These are phyloP conservation scores for Altica lythri DNA, from an alignment of 2,888 invertebrate species.

Conservation along the genomic window DNA sequence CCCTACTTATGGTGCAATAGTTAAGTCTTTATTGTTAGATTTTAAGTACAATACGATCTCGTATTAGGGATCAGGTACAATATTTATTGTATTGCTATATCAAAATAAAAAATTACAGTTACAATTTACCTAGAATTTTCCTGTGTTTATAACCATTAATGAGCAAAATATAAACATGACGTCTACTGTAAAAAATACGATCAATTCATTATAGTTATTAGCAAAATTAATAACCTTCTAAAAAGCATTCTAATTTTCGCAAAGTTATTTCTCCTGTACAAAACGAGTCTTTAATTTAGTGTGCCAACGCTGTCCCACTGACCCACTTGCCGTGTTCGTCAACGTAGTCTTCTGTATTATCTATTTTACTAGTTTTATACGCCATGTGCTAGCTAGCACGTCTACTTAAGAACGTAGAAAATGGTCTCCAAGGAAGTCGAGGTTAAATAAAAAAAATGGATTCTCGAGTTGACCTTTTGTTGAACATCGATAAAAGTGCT, in stretches of 20 bases:
- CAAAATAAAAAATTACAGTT: too few relatives aligned
- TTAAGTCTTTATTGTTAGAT: too few relatives aligned
- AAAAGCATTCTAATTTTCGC: conserved; percentile 9
- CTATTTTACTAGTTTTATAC: neutral
- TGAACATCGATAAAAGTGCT: too few relatives aligned
- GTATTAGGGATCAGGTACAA: too few relatives aligned
- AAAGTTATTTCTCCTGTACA: neutral
- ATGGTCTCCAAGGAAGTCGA: neutral
- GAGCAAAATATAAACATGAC: too few relatives aligned
- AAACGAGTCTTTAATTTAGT: conserved; percentile 15
- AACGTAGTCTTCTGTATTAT: conserved; percentile 7
- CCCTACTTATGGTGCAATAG: too few relatives aligned
- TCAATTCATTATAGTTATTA: conserved; percentile 3
- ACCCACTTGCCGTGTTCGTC: conserved; percentile 12
- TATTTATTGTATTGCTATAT: too few relatives aligned
- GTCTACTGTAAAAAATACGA: too few relatives aligned
- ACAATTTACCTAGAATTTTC: too few relatives aligned
- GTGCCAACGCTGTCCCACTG: conserved; percentile 11
- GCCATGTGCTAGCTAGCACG: neutral
- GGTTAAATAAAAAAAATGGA: neutral
- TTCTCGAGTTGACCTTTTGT: too few relatives aligned
- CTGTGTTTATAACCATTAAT: too few relatives aligned
- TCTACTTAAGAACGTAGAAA: neutral
- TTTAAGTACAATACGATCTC: too few relatives aligned
- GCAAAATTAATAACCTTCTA: conserved; percentile 6